Conservation (phyloP, 2,888 invertebrate species). For the Drosophila paranaensis region DNA sequence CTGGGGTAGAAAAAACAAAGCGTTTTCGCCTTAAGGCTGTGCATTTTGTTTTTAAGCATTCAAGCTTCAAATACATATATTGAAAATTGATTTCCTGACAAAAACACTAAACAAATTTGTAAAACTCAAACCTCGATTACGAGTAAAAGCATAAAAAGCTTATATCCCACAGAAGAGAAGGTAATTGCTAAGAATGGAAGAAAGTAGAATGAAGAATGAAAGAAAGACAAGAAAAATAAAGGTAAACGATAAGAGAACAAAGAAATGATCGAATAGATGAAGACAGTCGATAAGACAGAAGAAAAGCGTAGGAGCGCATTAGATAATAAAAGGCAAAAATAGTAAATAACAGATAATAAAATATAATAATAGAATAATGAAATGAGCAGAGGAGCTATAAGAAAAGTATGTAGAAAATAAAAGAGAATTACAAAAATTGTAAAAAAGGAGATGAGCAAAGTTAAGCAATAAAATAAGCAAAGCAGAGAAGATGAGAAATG, state of each 20-base stretch:
- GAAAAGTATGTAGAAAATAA: not conserved
- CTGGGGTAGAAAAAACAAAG: not conserved
- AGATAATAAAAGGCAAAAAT: too few species aligned
- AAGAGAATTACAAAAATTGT: not conserved
- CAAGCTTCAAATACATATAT: not conserved
- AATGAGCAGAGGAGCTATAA: not conserved
- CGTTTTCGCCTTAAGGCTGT: too few species aligned
- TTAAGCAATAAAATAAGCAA: too few species aligned
- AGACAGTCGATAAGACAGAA: too few species aligned
- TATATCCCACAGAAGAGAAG: not conserved
- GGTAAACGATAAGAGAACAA: too few species aligned
- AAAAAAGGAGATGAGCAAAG: too few species aligned
- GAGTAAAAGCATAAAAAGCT: not conserved
- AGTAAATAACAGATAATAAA: not conserved
- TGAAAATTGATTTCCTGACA: constrained; percentile 1
- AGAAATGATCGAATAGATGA: too few species aligned
- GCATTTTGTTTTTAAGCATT: not conserved
- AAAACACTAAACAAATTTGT: not conserved
- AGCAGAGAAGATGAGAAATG: not conserved
- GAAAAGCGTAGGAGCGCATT: too few species aligned
- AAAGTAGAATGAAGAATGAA: not conserved
- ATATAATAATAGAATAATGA: too few species aligned
- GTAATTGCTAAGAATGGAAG: not conserved
- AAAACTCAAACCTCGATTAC: not conserved
- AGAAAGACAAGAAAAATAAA: too few species aligned